Percentiles rank a stretch among this genome's conserved stretches.
Evolutionary conservation across 2,113 vertebrate species (phyloP).

Genomic region (Ammodytes dubius): DNA sequence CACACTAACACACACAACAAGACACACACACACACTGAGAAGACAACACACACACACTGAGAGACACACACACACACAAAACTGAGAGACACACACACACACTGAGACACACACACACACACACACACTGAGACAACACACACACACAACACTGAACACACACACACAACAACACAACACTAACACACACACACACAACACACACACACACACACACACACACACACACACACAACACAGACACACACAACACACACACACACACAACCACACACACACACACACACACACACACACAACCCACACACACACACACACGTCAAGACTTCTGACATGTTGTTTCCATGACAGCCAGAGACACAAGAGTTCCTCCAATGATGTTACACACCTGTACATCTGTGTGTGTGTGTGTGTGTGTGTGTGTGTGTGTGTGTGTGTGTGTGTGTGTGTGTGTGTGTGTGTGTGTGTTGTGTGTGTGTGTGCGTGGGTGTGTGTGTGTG

Average conservation of each 20-base stretch:
- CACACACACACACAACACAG: too few species aligned
- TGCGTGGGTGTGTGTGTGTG: background rate
- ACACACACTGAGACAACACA: background rate
- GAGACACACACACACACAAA: background rate
- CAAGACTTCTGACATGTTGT: background rate
- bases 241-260: background rate
- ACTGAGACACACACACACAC: background rate
- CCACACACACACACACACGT: background rate
- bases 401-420: background rate
- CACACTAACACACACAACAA: too few species aligned
- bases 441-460: constrained; percentile 2
- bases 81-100: background rate
- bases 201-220: background rate
- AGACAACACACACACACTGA: too few species aligned
- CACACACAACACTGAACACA: background rate
- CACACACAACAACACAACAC: too few species aligned
- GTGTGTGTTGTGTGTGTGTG: background rate
- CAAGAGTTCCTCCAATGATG: background rate
- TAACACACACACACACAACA: background rate
- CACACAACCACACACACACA: background rate
- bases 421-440: constrained; percentile 1
- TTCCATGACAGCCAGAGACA: background rate
- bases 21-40: too few species aligned
- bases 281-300: too few species aligned
- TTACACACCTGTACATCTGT: background rate